These are phyloP conservation scores for Pteropus rufus DNA, from an alignment of 2,797 vertebrate genomes.

Conservation along the genomic window DNA sequence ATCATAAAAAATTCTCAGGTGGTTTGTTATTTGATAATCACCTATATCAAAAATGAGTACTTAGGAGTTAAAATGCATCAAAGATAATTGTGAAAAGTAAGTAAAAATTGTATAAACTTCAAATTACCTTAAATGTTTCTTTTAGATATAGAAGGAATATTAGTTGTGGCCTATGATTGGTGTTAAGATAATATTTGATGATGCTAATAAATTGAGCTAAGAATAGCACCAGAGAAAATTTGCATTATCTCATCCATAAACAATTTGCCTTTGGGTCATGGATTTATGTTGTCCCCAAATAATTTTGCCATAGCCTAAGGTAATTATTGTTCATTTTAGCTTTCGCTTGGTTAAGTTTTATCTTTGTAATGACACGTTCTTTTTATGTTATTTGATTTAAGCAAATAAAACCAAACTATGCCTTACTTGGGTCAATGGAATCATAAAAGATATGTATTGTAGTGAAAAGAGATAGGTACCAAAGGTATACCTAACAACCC, in stretches of 20 bases:
- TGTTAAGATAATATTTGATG: slow-evolving; percentile 17
- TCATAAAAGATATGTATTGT: background rate
- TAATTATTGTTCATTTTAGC: slow-evolving; percentile 43
- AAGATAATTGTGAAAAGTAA: slow-evolving; percentile 3
- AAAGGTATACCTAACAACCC: background rate
- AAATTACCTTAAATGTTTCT: slow-evolving; percentile 21
- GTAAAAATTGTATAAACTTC: background rate
- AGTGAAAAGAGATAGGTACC: background rate
- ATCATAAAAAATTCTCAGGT: background rate
- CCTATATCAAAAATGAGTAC: background rate
- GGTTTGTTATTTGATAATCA: background rate
- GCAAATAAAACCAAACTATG: slow-evolving; percentile 11
- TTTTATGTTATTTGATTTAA: slow-evolving; percentile 38
- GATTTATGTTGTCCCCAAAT: slow-evolving; percentile 8
- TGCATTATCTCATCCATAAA: background rate
- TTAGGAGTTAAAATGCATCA: background rate
- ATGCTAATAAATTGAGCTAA: background rate
- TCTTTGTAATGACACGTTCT: slow-evolving; percentile 16
- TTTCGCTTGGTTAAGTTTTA: background rate
- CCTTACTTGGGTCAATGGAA: background rate
- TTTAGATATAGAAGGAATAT: background rate
- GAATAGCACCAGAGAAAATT: background rate
- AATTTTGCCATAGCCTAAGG: background rate
- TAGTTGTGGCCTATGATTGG: background rate
- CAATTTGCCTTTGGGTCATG: background rate